Percentiles rank a stretch among this genome's conserved stretches.
phyloP scores from a whole-genome alignment of 2,113 vertebrate genomes.

The Halichoerus grypus region DNA sequence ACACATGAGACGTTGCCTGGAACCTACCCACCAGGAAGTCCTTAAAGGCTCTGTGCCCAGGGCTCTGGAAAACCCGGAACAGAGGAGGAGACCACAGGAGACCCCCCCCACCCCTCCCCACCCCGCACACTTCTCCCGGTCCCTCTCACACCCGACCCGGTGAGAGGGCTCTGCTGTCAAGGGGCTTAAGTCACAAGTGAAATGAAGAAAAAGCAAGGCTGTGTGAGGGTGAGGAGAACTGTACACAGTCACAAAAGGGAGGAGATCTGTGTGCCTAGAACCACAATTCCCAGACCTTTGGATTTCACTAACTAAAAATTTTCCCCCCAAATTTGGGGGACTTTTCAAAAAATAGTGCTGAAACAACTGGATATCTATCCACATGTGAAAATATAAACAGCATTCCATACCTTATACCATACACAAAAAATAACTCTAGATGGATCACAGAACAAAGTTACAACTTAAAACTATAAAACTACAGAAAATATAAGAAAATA shows the following conservation, averaged over 20 bases:
- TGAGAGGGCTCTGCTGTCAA: background rate
- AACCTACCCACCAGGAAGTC: background rate
- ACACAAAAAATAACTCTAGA: constrained; percentile 17
- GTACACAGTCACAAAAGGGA: background rate
- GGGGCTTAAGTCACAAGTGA: background rate
- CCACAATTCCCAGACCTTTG: background rate
- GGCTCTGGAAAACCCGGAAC: background rate
- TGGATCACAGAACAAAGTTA: background rate
- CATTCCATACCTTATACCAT: background rate
- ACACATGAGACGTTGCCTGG: background rate
- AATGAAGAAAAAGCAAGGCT: background rate
- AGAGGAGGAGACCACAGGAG: background rate
- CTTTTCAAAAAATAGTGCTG: constrained; percentile 30
- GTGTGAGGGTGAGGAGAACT: background rate
- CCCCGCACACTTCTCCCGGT: background rate
- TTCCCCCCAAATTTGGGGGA: background rate
- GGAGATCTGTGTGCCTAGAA: background rate
- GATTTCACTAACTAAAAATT: background rate
- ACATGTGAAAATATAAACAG: background rate
- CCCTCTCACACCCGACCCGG: background rate
- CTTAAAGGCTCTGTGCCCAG: background rate
- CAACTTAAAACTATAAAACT: constrained; percentile 5
- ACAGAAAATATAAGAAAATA: background rate
- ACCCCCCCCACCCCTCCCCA: background rate
- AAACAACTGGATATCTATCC: background rate